These are phyloP conservation scores for Philypnodon macrostomus DNA, from an alignment of 2,797 vertebrate species.

Conservation along the genomic window DNA sequence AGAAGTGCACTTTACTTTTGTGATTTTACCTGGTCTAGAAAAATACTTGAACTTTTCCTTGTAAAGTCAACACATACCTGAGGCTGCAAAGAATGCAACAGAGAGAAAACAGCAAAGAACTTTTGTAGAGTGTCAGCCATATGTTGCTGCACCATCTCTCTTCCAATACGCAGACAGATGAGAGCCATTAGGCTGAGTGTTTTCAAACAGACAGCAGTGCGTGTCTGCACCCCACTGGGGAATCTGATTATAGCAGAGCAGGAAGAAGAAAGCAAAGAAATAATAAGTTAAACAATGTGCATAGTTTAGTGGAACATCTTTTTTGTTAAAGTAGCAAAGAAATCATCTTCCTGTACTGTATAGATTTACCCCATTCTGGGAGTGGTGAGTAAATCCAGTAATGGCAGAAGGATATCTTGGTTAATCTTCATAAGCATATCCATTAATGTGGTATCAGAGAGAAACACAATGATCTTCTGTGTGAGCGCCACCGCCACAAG, in stretches of 20 bases:
- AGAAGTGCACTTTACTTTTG: no score
- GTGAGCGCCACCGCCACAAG: conserved; percentile 89
- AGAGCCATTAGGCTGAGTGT: conserved; percentile 92
- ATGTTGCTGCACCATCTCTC: conserved; percentile 97
- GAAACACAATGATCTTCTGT: conserved; percentile 93
- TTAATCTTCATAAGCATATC: conserved; percentile 97
- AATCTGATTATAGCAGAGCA: conserved; percentile 77
- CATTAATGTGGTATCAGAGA: conserved; percentile 96
- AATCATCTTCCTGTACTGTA: not conserved
- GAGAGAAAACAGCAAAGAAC: conserved; percentile 90
- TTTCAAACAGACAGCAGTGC: conserved; percentile 89
- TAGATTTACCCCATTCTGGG: conserved; percentile 79
- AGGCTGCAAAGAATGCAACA: conserved; percentile 80
- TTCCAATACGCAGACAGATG: conserved; percentile 93
- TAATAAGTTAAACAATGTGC: conserved; percentile 7
- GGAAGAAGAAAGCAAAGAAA: conserved; percentile 16
- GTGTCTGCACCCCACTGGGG: conserved; percentile 93
- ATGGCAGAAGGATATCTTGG: conserved; percentile 91
- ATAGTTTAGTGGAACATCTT: no score
- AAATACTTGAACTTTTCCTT: conserved; percentile 15
- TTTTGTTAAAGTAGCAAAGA: no score
- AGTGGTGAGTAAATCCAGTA: conserved; percentile 90
- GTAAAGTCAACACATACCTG: conserved; percentile 75
- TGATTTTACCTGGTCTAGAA: conserved; percentile 3
- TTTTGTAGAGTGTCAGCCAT: conserved; percentile 86